Base-by-base conservation (phyloP, 2,797 vertebrate species). In the Forpus xanthops region DNA sequence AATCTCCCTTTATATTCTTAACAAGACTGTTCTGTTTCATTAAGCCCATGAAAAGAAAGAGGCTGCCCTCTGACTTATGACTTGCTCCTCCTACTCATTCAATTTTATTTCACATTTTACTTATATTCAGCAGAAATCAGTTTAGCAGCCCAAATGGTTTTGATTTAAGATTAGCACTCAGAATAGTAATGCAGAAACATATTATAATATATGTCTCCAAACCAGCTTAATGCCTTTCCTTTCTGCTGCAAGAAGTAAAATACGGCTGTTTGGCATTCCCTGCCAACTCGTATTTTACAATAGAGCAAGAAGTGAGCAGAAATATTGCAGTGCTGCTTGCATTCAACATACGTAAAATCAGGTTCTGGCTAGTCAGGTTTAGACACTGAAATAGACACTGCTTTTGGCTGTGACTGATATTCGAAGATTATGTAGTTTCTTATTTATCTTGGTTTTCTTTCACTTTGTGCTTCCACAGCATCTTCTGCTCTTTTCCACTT, bases 381-480 rank as follows among this genome's bases (percentile, higher is more conserved):
- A 93, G 62, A 74, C 73, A 61, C 67, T 71, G 74, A 79, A 87
- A 66, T 30, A 90, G 70, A 64, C 73, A 52, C 35, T 23, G 60
- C 73, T 89, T 88, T 86, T 89, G 70, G 31, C 82, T 78, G 62
- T 41, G 64, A 88, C 53, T 88, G 74, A 64, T 84, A 65, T 16
- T 87, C 55, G 56, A 49, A 70, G 45, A 81, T 64, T 42, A 49
- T 67, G 39, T 62, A 68, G 28, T 78, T 89, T 81, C 3, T 1
- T 92, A 45, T 87, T 94, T 94, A 73, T 87, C 74, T 74, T 73
- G 53, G 11, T 66, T 91, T 91, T 88, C 64, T 82, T 91, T 87
- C 1, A 4, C 41, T 89, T 66, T 1, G 2, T 12, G 37, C 13
- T 75, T 21, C 31, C 35, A 31, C 24, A 61, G 33, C 75, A 68